Conservation (phyloP, 2,888 invertebrate genomes). For the Lucinisca nassula region DNA sequence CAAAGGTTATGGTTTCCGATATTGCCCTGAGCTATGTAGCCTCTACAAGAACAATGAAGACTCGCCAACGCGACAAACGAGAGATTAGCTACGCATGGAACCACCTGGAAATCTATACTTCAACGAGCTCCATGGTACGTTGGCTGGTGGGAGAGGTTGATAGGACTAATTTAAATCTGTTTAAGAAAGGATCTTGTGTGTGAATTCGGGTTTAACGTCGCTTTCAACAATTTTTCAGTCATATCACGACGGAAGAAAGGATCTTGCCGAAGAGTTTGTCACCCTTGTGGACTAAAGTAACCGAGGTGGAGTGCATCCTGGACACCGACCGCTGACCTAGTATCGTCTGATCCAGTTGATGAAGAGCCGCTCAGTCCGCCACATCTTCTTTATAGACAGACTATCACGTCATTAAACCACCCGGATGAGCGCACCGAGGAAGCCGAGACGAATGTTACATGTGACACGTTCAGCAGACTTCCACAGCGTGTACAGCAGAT, state of each 20-base stretch:
- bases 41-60: no score
- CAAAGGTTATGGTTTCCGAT: background rate
- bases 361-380: background rate
- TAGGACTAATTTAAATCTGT: background rate
- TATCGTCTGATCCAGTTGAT: background rate
- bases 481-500: background rate
- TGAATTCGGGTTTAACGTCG: no score
- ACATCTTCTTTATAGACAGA: background rate
- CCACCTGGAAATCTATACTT: no score
- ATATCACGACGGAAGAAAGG: no score
- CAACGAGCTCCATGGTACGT: conserved; percentile 7
- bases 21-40: background rate
- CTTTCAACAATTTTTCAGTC: no score
- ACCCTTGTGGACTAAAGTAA: background rate
- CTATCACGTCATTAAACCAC: background rate
- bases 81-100: background rate
- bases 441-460: no score
- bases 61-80: no score
- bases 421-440: no score
- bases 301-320: background rate
- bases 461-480: no score
- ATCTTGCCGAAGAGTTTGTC: background rate
- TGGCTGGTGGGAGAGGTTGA: conserved; percentile 13
- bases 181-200: no score
- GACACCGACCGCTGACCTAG: conserved; percentile 10